A percentile compares a stretch with the other conserved stretches of the same genome.
phyloP scores from a whole-genome alignment of 2,113 vertebrate species.

The Cercopithecus mona region DNA sequence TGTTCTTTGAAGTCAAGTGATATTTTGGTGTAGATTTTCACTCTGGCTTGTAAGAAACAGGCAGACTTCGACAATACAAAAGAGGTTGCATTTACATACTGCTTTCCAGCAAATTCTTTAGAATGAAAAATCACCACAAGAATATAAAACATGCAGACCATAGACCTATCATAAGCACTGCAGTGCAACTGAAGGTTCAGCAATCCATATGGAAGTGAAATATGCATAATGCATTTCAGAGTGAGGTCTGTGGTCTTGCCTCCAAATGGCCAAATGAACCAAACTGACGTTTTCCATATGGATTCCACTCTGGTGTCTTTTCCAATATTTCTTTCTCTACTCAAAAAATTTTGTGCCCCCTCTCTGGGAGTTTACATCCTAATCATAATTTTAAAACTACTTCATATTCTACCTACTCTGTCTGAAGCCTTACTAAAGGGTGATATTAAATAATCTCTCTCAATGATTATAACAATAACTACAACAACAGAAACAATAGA shows the following conservation, averaged over 20 bases:
- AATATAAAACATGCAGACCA: constrained; percentile 55
- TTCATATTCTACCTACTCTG: background rate
- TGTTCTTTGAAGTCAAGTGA: constrained; percentile 63
- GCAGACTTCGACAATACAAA: constrained; percentile 46
- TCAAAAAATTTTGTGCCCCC: background rate
- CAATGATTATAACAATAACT: background rate
- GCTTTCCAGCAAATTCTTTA: constrained; percentile 65
- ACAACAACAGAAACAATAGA: background rate
- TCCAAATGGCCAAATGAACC: background rate
- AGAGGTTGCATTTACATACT: constrained; percentile 34
- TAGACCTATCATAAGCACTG: background rate
- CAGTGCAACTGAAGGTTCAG: background rate
- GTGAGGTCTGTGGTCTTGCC: background rate
- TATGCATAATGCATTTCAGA: background rate
- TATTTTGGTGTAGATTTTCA: constrained; percentile 57
- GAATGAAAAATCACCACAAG: constrained; percentile 34
- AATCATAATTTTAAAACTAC: background rate
- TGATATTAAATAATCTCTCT: background rate
- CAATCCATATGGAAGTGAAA: background rate
- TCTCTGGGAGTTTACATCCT: background rate
- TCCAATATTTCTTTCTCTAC: background rate
- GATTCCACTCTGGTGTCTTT: background rate
- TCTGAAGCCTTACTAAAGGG: background rate
- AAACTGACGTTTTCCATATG: background rate
- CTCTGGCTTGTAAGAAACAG: constrained; percentile 49